These are phyloP conservation scores for Nezara viridula DNA, from an alignment of 2,888 invertebrate species.

Conservation along the genomic window DNA sequence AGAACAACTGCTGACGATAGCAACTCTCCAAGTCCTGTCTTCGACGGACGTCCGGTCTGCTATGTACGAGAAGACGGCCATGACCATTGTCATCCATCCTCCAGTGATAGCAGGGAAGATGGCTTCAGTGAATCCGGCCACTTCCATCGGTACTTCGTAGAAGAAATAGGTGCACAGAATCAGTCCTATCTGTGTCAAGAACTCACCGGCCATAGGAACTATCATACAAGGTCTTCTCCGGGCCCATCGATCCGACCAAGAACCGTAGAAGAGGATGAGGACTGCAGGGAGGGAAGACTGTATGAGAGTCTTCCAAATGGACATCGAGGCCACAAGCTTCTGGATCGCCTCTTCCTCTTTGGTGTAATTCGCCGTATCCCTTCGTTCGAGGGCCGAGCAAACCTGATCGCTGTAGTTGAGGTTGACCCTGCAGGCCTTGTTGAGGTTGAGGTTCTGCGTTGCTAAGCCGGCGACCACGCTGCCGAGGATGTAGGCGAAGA, in stretches of 20 bases:
- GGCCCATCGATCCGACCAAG: conserved; percentile 75
- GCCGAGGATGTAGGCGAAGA: conserved; percentile 80
- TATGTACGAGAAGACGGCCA: conserved; percentile 91
- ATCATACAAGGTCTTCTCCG: conserved; percentile 86
- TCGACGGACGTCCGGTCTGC: conserved; percentile 88
- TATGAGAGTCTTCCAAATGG: conserved; percentile 88
- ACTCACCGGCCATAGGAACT: conserved; percentile 84
- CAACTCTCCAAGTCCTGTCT: conserved; percentile 86
- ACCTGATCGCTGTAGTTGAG: conserved; percentile 79
- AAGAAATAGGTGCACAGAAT: conserved; percentile 86
- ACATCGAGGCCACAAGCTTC: conserved; percentile 83
- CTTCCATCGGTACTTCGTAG: conserved; percentile 83
- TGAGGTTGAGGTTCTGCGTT: conserved; percentile 87
- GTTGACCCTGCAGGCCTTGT: conserved; percentile 89
- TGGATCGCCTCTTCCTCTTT: conserved; percentile 78
- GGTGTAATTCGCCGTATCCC: conserved; percentile 79
- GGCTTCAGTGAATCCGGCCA: conserved; percentile 82
- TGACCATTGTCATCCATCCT: conserved; percentile 91
- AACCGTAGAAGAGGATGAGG: conserved; percentile 86
- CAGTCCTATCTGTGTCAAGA: conserved; percentile 82
- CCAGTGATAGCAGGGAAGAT: conserved; percentile 86
- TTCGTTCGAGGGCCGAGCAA: conserved; percentile 82
- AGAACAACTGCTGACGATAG: conserved; percentile 89
- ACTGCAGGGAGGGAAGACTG: conserved; percentile 86
- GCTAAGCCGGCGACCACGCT: conserved; percentile 80